Base-by-base conservation (phyloP, 2,888 invertebrate species). In the Xanthorhoe spadicearia region DNA sequence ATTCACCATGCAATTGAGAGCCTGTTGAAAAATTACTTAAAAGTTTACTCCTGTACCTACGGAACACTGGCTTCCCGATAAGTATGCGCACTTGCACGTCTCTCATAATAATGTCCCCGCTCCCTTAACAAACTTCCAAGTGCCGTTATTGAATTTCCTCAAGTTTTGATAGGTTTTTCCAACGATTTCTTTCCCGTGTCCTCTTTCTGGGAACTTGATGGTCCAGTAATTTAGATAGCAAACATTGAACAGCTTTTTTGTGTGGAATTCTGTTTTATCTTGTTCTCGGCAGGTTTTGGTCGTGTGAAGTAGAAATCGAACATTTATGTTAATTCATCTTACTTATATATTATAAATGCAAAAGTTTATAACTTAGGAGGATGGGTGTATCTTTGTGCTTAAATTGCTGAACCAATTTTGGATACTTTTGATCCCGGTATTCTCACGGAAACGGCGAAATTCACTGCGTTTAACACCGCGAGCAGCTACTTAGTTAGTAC, bases 121-220 rank as follows among this genome's bases (percentile, higher is more conserved):
- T 89, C 85, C 86, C 86, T 88, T 89, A 90, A 88, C 89, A 89
- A 92, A 92, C 87, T 92, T 90, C 83, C 85, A 90, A 92, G 90
- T 92, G 90, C 85, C 90, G 85, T 92, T 92, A 92, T 92, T 92
- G 91, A 92, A 92, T 92, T 92, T 91, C 87, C 90, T 86, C 87
- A 91, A 92, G 89, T 92, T 92, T 91, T 92, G 92, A 92, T 92
- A 92, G 92, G 92, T 92, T 88, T 92, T 89, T 88, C 87, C 90
- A 86, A 82, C 89, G 87, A 90, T 89, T 90, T 86, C 84, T 86
- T 79, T 82, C 84, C 38, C 70, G 82, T 86, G 89, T 88, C 59
- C 52, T 84, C 88, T 84, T 85, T 83, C 80, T 75, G 74, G 74
- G 73, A 87, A 87, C 82, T 88, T 87, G 83, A 83, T 80, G 82